A percentile compares a stretch with the other conserved stretches of the same genome.
Conservation (phyloP, 2,888 invertebrate species). For the Meta bourneti region DNA sequence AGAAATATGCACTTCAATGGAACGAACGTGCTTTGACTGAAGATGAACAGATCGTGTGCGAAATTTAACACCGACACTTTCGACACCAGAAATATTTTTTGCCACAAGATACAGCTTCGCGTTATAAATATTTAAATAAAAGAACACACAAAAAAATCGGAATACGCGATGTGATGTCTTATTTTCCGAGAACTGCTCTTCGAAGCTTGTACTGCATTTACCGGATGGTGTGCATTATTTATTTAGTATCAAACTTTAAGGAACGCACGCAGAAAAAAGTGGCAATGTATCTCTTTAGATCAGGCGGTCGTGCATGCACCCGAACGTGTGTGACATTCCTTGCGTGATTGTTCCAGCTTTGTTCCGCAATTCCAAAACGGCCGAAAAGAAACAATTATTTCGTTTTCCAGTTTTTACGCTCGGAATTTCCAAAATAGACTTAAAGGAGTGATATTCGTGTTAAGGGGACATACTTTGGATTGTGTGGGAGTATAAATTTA, state of each 20-base stretch:
- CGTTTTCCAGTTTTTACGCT: not conserved
- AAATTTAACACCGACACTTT: no score
- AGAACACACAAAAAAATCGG: not conserved
- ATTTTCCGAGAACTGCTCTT: not conserved
- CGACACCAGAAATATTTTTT: no score
- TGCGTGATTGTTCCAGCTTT: constrained; percentile 11
- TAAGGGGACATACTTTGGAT: no score
- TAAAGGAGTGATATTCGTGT: no score
- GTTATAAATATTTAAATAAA: constrained; percentile 26
- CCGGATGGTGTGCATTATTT: constrained; percentile 57
- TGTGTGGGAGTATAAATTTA: not conserved
- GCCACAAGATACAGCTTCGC: no score
- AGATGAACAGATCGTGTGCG: no score
- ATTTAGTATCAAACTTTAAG: constrained; percentile 23
- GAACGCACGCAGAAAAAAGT: not conserved
- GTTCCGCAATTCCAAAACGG: constrained; percentile 14
- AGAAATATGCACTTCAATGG: no score
- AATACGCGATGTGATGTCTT: constrained; percentile 25
- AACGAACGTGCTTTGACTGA: no score
- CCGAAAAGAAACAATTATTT: constrained; percentile 23
- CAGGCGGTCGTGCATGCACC: not conserved
- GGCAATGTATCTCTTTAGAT: constrained; percentile 7
- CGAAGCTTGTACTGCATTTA: constrained; percentile 4
- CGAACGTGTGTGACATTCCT: not conserved
- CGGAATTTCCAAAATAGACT: constrained; percentile 10